Conservation (phyloP, 2,888 invertebrate genomes). For the Hybos culiciformis region DNA sequence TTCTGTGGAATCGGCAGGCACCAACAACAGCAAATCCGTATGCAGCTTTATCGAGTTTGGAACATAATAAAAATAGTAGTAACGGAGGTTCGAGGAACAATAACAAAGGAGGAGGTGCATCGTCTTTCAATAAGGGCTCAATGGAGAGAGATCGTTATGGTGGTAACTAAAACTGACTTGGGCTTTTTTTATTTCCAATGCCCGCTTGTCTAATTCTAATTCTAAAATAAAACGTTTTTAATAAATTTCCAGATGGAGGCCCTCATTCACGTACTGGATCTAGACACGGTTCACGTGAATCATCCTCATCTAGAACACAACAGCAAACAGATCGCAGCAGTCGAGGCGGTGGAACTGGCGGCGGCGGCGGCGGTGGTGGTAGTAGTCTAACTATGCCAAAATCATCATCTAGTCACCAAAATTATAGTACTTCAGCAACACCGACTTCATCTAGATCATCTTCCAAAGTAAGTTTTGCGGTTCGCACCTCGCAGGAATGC, state of each 20-base stretch:
- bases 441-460: slow-evolving; percentile 22
- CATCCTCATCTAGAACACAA: slow-evolving; percentile 26
- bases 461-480: slow-evolving; percentile 22
- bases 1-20: slow-evolving; percentile 24
- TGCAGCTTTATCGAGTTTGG: slow-evolving; percentile 26
- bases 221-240: too few species aligned
- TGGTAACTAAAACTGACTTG: slow-evolving; percentile 16
- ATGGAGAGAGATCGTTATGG: slow-evolving; percentile 32
- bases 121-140: slow-evolving; percentile 30
- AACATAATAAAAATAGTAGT: slow-evolving; percentile 22
- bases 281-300: slow-evolving; percentile 40
- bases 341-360: not conserved
- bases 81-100: slow-evolving; percentile 25
- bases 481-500: too few species aligned
- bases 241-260: slow-evolving; percentile 15
- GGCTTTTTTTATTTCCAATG: slow-evolving; percentile 23
- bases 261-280: slow-evolving; percentile 44
- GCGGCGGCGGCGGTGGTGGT: slow-evolving; percentile 22
- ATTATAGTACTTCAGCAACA: slow-evolving; percentile 17
- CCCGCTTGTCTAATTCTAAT: slow-evolving; percentile 16
- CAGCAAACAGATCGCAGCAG: not conserved
- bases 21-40: slow-evolving; percentile 29
- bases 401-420: slow-evolving; percentile 34
- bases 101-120: too few species aligned
- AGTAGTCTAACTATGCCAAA: slow-evolving; percentile 25